Evolutionary conservation across 2,888 invertebrate species (phyloP), one percentile per base, ranked within the genome.

Genomic region (Onchidella celtica): DNA sequence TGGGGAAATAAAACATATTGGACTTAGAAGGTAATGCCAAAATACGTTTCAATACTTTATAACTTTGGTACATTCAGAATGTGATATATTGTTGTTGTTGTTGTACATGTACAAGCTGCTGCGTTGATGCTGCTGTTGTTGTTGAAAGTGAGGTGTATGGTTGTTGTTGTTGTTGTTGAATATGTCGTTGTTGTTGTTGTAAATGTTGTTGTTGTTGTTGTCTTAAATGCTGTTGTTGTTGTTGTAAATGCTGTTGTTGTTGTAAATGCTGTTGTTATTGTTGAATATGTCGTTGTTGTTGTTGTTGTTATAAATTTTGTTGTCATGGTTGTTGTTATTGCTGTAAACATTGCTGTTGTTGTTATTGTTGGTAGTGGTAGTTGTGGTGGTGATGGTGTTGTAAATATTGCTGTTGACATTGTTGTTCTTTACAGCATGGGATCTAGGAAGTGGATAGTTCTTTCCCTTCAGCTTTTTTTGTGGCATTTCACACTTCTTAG

Each of bases 51-150:
- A n/a, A n/a, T n/a, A n/a, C n/a, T n/a, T n/a, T n/a, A n/a, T n/a
- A n/a, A n/a, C n/a, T n/a, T n/a, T n/a, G n/a, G n/a, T n/a, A n/a
- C n/a, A n/a, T n/a, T n/a, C n/a, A n/a, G n/a, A n/a, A n/a, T n/a
- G n/a, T n/a, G n/a, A n/a, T n/a, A n/a, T 47, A 47, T 17, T 47
- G 47, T 47, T 47, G 68, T 47, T 87, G 86, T 32, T 86, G 86
- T 86, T 65, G 59, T 74, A 59, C 74, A n/a, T n/a, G n/a, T n/a
- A n/a, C n/a, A n/a, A n/a, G n/a, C n/a, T n/a, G n/a, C n/a, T n/a
- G n/a, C 32, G 0, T 47, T 29, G 11, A 32, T 57, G 14, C 29
- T 29, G 9, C 36, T 57, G 59, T 57, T 47, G 47, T 47, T 47
- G 47, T 47, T 11, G 47, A 6, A 11, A 17, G 6, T 47, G 47